Evolutionary conservation across 2,797 vertebrate species (phyloP), one percentile per base, ranked within the genome.

Genomic region (Sebastes wilsoni): DNA sequence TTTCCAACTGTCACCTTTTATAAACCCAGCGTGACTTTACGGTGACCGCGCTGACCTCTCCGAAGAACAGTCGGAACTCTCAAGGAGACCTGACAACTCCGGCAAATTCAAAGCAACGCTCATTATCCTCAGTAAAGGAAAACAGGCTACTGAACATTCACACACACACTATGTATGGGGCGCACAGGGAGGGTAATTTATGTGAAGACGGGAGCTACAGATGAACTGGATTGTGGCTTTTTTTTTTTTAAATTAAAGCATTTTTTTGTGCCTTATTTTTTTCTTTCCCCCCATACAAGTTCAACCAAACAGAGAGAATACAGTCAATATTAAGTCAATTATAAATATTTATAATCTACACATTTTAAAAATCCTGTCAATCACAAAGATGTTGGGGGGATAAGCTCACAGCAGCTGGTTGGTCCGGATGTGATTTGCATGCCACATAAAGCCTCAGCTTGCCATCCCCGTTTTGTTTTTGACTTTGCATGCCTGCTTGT

Each of bases 321-420:
- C 91, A 92, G 91, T 92, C 92, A 91, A 94, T 95, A 95, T 95
- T 95, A 95, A 96, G 94, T 94, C 94, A 96, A 96, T 96, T 96
- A 96, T 96, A 95, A 96, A 96, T 96, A 96, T 95, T 96, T 96
- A 96, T 96, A 95, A 96, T 96, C 95, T 95, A 94, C 93, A 95
- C 93, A 94, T 95, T 95, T 95, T 89, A 94, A 91, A 94, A 94
- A 94, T 93, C 89, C 94, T 95, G 95, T 95, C 95, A 96, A 95
- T 96, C 95, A 95, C 84, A 85, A 81, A 92, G 93, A 94, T 94
- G 92, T 89, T 49, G 46, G 89, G 90, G 89, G 90, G 94, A 93
- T 94, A 92, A 95, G 92, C 93, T 93, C 88, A 80, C 88, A 92
- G 93, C 93, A 90, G 92, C 90, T 88, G 85, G 72, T 89, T 93